Conservation (phyloP, 2,888 invertebrate genomes). For the Nomada fucata region DNA sequence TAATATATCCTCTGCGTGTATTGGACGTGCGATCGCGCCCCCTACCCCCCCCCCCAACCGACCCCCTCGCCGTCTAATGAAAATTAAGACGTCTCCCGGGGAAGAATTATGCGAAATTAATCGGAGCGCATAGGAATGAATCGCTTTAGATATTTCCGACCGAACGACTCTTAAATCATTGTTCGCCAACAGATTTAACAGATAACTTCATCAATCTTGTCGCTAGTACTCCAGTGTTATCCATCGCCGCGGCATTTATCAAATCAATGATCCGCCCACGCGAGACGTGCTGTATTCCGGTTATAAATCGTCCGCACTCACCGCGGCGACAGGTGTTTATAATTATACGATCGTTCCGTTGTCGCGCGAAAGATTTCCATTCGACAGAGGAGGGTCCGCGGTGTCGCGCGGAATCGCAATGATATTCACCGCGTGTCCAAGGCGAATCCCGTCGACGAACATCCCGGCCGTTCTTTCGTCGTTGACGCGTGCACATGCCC, state of each 20-base stretch:
- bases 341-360: not conserved
- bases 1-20: conserved; percentile 62
- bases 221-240: not conserved
- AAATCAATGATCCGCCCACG: conserved; percentile 9
- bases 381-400: conserved; percentile 13
- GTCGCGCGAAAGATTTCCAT: conserved; percentile 14
- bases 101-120: conserved; percentile 41
- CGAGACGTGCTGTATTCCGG: not conserved
- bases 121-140: conserved; percentile 7
- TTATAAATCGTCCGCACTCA: not conserved
- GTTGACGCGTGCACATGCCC: conserved; percentile 19
- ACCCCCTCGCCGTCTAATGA: conserved; percentile 34
- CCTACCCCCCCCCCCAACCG: no score
- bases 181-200: not conserved
- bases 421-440: conserved; percentile 16
- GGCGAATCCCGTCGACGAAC: conserved; percentile 27
- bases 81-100: conserved; percentile 53
- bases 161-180: conserved; percentile 5
- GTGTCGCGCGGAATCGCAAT: conserved; percentile 35
- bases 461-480: conserved; percentile 16
- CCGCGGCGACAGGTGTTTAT: not conserved
- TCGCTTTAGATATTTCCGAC: not conserved
- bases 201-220: not conserved
- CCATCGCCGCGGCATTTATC: conserved; percentile 7
- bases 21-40: conserved; percentile 40